Base-by-base conservation (phyloP, 2,797 vertebrate species). In the Megalops cyprinoides region DNA sequence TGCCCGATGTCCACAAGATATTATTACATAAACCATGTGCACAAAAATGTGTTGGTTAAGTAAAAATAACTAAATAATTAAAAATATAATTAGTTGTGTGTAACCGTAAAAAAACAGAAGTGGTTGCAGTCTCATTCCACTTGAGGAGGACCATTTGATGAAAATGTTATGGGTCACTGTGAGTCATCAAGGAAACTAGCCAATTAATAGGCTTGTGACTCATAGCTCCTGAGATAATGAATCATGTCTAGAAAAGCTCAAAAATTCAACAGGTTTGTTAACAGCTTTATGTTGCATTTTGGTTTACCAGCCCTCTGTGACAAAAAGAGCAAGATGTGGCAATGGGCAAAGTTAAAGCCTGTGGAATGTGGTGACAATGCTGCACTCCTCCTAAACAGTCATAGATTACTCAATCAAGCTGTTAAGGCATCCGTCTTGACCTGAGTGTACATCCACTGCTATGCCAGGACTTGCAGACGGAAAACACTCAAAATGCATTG, bases 401-500 rank as follows among this genome's bases (percentile, higher is more conserved):
- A 37, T n/a, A 60, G 74, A 53, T 79, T 65, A 77, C 67, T 74
- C 81, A 53, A 56, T 85, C 56, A 65, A 51, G 73, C 75, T 82
- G 80, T 82, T 67, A 71, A 77, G 37, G 77, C 81, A 79, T 79
- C 67, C 73, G 79, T 53, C 67, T 77, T 85, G 82, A 85, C 80
- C 85, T 5, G 76, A 81, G 28, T 75, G 67, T 81, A 56, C 80
- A 83, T 87, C 77, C 67, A 51, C 53, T 34, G 55, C 48, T 67
- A 79, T 58, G 48, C 73, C 73, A 82, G 79, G 79, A 81, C 42
- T 53, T 69, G 76, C 60, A 49, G 71, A 34, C 67, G 51, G 76
- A 71, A 78, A 84, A 85, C 83, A 81, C 82, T 86, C 83, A 81
- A 82, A 84, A 81, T 85, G 83, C 86, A 86, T 87, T 84, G 85